Conservation (phyloP, 2,888 invertebrate genomes). For the Theretra japonica region DNA sequence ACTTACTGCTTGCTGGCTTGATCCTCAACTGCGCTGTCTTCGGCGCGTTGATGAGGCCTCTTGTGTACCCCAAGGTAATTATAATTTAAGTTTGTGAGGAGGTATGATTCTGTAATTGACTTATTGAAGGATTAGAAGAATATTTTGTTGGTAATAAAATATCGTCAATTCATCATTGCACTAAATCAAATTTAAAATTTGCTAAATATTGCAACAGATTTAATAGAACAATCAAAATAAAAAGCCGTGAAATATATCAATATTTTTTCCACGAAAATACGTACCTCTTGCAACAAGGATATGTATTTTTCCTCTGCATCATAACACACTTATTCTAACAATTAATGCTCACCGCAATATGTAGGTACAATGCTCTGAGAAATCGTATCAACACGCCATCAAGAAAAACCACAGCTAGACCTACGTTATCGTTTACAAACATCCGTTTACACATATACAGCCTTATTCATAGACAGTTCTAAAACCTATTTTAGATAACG, state of each 20-base stretch:
- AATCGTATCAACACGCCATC: constrained; percentile 7
- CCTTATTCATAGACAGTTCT: too few relatives aligned
- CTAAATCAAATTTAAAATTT: too few relatives aligned
- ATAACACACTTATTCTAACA: not conserved
- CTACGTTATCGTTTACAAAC: constrained; percentile 26
- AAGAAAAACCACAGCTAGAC: constrained; percentile 23
- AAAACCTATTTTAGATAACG: too few relatives aligned
- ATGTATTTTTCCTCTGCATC: not conserved
- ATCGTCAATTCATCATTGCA: too few relatives aligned
- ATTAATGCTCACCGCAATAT: constrained; percentile 7
- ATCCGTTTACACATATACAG: not conserved
- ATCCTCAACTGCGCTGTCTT: constrained; percentile 96
- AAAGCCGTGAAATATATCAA: too few relatives aligned
- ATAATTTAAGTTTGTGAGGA: not conserved
- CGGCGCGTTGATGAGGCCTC: constrained; percentile 92
- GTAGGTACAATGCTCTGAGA: not conserved
- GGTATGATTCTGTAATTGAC: not conserved
- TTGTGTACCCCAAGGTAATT: constrained; percentile 89
- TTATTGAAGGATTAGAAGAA: not conserved
- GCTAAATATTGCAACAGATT: too few relatives aligned
- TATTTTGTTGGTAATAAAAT: too few relatives aligned
- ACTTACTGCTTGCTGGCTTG: constrained; percentile 95
- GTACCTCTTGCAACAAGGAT: not conserved
- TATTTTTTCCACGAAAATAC: too few relatives aligned
- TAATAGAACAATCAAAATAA: too few relatives aligned